Evolutionary conservation across 1,140 invertebrate species (phyloP).

Genomic region (Hycleus cichorii): DNA sequence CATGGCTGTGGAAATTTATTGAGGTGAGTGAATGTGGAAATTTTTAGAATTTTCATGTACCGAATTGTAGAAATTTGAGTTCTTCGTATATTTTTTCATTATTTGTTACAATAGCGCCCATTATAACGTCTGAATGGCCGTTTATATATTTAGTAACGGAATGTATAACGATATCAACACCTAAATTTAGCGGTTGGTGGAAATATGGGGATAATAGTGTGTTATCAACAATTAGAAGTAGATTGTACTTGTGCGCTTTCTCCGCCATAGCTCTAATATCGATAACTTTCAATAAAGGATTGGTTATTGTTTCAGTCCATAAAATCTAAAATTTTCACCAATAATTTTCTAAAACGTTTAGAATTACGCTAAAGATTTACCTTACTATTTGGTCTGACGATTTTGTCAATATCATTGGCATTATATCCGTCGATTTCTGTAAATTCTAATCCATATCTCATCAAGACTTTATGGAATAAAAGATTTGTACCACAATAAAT

Average conservation of each 20-base stretch:
- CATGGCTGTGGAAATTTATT: conserved; percentile 53
- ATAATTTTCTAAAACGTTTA: background rate
- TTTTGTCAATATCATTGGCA: conserved; percentile 56
- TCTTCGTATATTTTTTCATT: conserved; percentile 61
- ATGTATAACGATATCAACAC: conserved; percentile 72
- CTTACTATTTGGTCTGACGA: conserved; percentile 79
- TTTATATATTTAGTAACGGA: conserved; percentile 85
- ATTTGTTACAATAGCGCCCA: conserved; percentile 56
- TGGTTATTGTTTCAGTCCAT: conserved; percentile 98
- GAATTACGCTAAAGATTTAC: conserved; percentile 41
- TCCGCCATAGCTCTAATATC: conserved; percentile 76
- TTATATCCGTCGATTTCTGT: conserved; percentile 79
- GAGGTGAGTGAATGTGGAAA: background rate
- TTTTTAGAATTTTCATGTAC: conserved; percentile 43
- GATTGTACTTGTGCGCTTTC: conserved; percentile 51
- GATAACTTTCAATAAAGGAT: conserved; percentile 86
- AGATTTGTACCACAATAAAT: conserved; percentile 90
- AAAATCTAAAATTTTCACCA: background rate
- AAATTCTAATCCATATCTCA: conserved; percentile 61
- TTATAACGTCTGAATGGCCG: conserved; percentile 77
- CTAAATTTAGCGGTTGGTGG: conserved; percentile 68
- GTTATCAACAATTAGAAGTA: conserved; percentile 91
- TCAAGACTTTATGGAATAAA: conserved; percentile 52
- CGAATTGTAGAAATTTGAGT: conserved; percentile 84
- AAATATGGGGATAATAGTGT: conserved; percentile 81